Base-by-base conservation (phyloP, 1,140 invertebrate species). In the Drosophila subpulchrella region DNA sequence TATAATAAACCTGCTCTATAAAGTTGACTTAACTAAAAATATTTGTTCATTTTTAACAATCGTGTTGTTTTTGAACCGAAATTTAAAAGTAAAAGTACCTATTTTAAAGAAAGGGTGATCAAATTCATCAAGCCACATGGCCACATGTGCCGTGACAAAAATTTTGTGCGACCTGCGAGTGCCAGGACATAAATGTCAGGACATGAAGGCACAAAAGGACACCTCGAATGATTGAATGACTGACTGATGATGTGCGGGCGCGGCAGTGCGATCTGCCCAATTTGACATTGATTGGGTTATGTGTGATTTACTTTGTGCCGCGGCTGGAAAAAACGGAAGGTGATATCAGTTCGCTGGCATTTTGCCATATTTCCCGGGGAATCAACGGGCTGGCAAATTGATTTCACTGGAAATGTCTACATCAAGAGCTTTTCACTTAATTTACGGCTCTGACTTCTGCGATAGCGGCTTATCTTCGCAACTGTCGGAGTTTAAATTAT, bases 241-340 rank as follows among this genome's bases (percentile, higher is more conserved):
- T 48, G 65, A 71, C 51, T 71, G 68, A 66, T 68, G 67, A 51
- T 51, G 61, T 34, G 46, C 20, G 44, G 60, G 63, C 42, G 42
- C n/a, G 42, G 70, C 67, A 39, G 27, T 20, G 72, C 54, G 78
- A 81, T 74, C 74, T 70, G 74, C 55, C 66, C 78, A 82, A 82
- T 78, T 75, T 85, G 83, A 88, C 83, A 88, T 76, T 85, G 82
- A 85, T 88, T 85, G 82, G 63, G 67, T 85, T 82, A 78, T 65
- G 30, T 62, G 68, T 71, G 78, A 85, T 82, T 85, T 88, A 75
- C 67, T 47, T 42, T n/a, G 41, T 39, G 34, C 34, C 8, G 27
- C 30, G 55, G 15, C 34, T 7, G 13, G 30, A 36, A 12, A 47
- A 39, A 48, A 27, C 44, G 36, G 38, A 6, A 36, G 38, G 41